These are phyloP conservation scores for Cricetomys ansorgei DNA, from an alignment of 2,113 vertebrate genomes.

Conservation along the genomic window DNA sequence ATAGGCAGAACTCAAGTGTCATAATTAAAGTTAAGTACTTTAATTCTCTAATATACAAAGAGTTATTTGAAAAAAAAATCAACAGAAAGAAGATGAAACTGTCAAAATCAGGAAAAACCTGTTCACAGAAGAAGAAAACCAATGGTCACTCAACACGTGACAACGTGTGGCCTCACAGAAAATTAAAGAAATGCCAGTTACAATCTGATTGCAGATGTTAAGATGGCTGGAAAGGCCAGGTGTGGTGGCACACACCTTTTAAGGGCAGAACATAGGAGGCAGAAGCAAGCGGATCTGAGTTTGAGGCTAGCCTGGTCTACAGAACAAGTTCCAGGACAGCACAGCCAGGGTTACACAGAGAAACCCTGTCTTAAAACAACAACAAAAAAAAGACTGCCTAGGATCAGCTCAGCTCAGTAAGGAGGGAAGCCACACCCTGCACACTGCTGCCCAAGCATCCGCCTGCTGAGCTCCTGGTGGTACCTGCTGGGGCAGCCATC, in stretches of 20 bases:
- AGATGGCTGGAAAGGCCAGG: neutral
- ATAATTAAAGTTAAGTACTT: conserved; percentile 10
- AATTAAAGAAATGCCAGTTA: neutral
- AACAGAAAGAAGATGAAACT: neutral
- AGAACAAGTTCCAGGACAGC: no score
- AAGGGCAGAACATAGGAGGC: no score
- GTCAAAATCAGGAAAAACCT: neutral
- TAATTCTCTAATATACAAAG: neutral
- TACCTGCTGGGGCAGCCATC: neutral
- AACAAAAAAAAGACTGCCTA: no score
- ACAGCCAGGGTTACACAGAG: no score
- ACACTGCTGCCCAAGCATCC: rapidly evolving
- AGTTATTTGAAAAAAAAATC: neutral
- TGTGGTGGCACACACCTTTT: no score
- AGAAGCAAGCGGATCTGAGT: no score
- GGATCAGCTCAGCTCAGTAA: no score
- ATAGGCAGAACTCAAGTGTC: conserved; percentile 29
- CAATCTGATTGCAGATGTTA: neutral
- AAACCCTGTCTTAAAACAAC: no score
- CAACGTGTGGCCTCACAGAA: neutral
- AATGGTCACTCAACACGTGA: neutral
- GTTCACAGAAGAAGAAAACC: neutral
- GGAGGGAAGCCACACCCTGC: neutral
- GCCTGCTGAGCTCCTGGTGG: no score
- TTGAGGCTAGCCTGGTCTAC: no score